Conservation (phyloP, 2,888 invertebrate genomes). For the Drosophila histrio region DNA sequence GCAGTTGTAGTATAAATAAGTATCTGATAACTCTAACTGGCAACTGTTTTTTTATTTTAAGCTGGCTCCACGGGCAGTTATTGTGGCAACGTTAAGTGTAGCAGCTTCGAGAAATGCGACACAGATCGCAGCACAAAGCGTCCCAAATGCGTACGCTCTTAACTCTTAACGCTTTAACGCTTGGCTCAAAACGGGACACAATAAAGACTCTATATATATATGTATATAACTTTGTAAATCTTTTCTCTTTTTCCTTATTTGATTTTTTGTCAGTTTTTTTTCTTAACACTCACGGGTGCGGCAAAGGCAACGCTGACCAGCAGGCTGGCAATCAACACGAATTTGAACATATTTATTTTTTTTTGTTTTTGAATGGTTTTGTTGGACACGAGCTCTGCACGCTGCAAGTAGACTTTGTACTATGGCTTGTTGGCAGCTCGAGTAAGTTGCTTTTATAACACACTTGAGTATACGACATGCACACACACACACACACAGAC, state of each 20-base stretch:
- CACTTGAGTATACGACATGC: slow-evolving; percentile 72
- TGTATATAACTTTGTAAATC: not conserved
- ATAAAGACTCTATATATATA: not conserved
- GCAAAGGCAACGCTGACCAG: slow-evolving; percentile 76
- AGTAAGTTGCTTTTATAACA: slow-evolving; percentile 78
- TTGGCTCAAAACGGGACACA: slow-evolving; percentile 6
- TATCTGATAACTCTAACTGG: not conserved
- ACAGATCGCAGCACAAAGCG: slow-evolving; percentile 87
- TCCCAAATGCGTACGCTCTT: slow-evolving; percentile 88
- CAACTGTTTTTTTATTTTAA: slow-evolving; percentile 25
- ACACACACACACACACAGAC: slow-evolving; percentile 19
- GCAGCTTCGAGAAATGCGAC: slow-evolving; percentile 88
- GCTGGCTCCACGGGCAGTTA: slow-evolving; percentile 85
- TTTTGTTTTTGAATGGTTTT: not conserved
- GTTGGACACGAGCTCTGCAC: slow-evolving; percentile 67
- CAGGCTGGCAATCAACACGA: slow-evolving; percentile 80
- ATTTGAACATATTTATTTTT: slow-evolving; percentile 71
- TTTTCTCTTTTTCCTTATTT: not conserved
- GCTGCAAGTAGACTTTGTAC: slow-evolving; percentile 82
- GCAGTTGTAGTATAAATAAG: not conserved
- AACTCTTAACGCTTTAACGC: slow-evolving; percentile 23
- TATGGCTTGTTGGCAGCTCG: slow-evolving; percentile 73
- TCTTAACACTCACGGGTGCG: slow-evolving; percentile 81
- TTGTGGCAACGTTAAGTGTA: slow-evolving; percentile 90
- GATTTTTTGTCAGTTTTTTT: not conserved